phyloP scores from a whole-genome alignment of 2,113 vertebrate species.

The Ictidomys tridecemlineatus region DNA sequence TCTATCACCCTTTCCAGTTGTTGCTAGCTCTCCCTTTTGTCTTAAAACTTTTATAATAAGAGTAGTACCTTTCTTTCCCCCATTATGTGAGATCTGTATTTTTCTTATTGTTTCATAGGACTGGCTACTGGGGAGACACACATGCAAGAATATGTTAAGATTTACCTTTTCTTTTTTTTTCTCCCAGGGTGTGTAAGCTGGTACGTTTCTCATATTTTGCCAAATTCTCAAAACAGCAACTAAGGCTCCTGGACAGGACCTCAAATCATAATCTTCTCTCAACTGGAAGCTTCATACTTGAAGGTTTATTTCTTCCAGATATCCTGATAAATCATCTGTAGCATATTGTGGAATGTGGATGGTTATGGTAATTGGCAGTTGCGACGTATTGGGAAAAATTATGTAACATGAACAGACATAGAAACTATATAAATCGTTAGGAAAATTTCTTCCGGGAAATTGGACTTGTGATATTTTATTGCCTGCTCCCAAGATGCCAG shows the following conservation, averaged over 20 bases:
- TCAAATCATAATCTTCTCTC: neutral
- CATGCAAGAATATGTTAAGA: neutral
- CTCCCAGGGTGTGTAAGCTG: neutral
- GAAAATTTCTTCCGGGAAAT: constrained; percentile 40
- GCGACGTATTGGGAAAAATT: constrained; percentile 11
- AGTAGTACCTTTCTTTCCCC: neutral
- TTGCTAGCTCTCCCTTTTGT: neutral
- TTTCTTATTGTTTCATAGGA: neutral
- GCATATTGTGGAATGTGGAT: neutral
- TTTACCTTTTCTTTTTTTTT: no score
- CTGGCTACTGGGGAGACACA: neutral
- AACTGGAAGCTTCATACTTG: neutral
- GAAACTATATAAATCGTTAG: constrained; percentile 4
- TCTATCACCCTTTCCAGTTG: neutral
- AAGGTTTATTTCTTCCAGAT: constrained; percentile 7
- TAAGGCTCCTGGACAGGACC: no score
- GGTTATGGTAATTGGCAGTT: neutral
- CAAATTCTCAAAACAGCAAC: neutral
- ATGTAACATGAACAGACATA: neutral
- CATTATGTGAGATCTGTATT: neutral
- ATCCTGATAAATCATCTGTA: neutral
- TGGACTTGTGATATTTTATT: constrained; percentile 62
- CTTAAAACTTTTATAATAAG: neutral
- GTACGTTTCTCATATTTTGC: neutral
- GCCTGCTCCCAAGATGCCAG: constrained; percentile 34